Evolutionary conservation across 2,888 invertebrate genomes (phyloP), one percentile per base, ranked within the genome.

Genomic region (Synanthedon formicaeformis): DNA sequence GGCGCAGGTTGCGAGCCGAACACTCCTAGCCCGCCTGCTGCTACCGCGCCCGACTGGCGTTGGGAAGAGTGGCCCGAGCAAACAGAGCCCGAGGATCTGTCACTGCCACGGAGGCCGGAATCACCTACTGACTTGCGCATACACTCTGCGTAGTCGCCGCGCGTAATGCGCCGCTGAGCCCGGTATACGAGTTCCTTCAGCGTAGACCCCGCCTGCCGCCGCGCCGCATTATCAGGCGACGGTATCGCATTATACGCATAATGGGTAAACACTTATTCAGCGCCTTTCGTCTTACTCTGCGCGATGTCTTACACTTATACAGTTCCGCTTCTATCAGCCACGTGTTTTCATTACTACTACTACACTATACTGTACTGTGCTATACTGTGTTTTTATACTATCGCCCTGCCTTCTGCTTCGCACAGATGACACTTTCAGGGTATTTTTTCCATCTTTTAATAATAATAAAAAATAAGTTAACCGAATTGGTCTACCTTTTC

Each of bases 51-150:
- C 61, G 71, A 82, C 64, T 84, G 84, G 81, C 83, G 82, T 65
- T 84, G 82, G 88, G 86, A 81, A 65, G 87, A 69, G 65, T 85
- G 72, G 80, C 50, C 50, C 14, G 95, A 94, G 75, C 96, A 96
- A 85, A 96, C 96, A 2, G 96, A 96, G 76, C 96, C 96, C 6
- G 96, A 96, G 75, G 96, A 96, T 75, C 88, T 96, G 58, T 95
- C 95, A 53, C 92, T 96, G 89, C 86, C 86, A 53, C 78, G 88
- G 61, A 73, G 87, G 60, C 82, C 86, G 71, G 82, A 82, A 70
- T 86, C 84, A 65, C 85, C 85, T 71, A 81, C 85, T 62, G 87
- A 86, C 75, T 75, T 87, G 70, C 84, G 87, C 73, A 67, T 86
- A 73, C 85, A 84, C 74, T 71, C 79, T 73, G 83, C 84, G 80